Evolutionary conservation across 1,140 invertebrate species (phyloP), one percentile per base, ranked within the genome.

Genomic region (Trachelipus rathkii): DNA sequence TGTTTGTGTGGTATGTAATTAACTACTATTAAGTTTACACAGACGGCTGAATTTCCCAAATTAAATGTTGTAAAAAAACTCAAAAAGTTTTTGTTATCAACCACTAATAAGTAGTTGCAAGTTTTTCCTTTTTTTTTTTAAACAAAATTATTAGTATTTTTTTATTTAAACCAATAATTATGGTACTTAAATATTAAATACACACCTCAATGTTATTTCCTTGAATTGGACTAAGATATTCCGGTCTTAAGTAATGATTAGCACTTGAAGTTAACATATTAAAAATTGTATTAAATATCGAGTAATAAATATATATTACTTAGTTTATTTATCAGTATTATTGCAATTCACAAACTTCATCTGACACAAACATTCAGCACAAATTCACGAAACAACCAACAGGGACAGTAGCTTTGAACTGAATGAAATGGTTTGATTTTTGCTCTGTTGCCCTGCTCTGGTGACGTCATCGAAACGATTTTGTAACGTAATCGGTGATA

Each of bases 171-270:
- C 60, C 60, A 66, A 23, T 66, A 66, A 66, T n/a, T n/a, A 66
- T 3, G 15, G 21, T n/a, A 66, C 1, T 1, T n/a, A 33, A 33
- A 33, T 33, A 33, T 33, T 33, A 33, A 67, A 72, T 69, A 71
- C 79, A 77, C 72, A 81, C 79, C 77, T 81, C 79, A 69, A 81
- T 81, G 21, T 76, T 75, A 70, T 81, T 77, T 71, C 79, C 79
- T 71, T 81, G 79, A 60, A 81, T 78, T 33, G 79, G 79, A 76
- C 78, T 81, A 33, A 81, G 77, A 75, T 81, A 81, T 73, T 81
- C 79, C 5, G 79, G 79, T 69, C 79, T 72, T 45, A 81, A 74
- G 46, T 78, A 81, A 19, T 81, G 79, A 72, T 78, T 81, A 67
- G 77, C 79, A 76, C 75, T 77, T 53, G 79, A 81, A 45, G 79